Evolutionary conservation across 1,140 invertebrate genomes (phyloP), one percentile per base, ranked within the genome.

Genomic region (Octopus bimaculoides): DNA sequence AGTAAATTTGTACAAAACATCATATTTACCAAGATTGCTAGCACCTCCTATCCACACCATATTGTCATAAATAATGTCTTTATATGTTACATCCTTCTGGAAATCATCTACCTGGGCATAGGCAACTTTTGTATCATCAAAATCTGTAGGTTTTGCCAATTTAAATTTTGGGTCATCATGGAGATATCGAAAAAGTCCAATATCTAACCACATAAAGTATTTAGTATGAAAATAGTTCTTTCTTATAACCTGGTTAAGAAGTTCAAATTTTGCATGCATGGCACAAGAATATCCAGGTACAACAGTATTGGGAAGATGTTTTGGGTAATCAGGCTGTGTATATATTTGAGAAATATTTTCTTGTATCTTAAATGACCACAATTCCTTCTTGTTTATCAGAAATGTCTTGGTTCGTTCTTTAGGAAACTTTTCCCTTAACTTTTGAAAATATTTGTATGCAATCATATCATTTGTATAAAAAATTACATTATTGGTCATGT

Each of bases 171-270:
- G 75, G 71, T 82, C 82, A n/a, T 79, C 80, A 5, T n/a, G 14
- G 2, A 82, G 61, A 17, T 80, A 81, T 66, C 85, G 82, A 78
- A 88, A 88, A 10, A 85, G 82, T 56, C 85, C 85, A 26, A 86
- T 83, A 77, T 88, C 87, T 4, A 88, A 69, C 87, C 87, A 88
- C 8, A 83, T 84, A 78, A 88, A 82, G 78, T 84, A 86, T 55
- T 85, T 84, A 3, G 85, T 87, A 20, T 82, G 80, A 54, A 83
- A 85, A 14, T 80, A 80, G 78, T 85, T 85, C 75, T 79, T 75
- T 10, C 80, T 75, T 0, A 83, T 81, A 5, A 83, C 80, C 26
- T 54, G 81, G 52, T 84, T 56, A 54, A 87, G 78, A 41, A 86
- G 75, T 79, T 88, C 87, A 81, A 86, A 87, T 77, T 89, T 89